Evolutionary conservation across 2,113 vertebrate genomes (phyloP).

Genomic region (Chloropsis cyanopogon): DNA sequence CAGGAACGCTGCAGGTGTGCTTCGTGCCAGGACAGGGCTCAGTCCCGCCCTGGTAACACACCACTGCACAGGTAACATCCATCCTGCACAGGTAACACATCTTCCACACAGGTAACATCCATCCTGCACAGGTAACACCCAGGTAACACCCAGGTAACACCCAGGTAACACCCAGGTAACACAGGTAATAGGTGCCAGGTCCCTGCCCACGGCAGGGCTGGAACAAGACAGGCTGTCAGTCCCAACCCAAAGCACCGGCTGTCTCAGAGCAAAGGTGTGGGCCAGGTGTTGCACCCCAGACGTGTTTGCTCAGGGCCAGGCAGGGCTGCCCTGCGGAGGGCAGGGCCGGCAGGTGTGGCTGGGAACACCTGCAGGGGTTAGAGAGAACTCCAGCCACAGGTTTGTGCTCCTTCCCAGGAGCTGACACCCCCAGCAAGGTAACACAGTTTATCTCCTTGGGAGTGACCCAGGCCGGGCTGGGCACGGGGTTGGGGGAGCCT

Average conservation of each 20-base stretch:
- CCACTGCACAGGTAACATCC: too few species aligned
- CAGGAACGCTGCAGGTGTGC: neutral
- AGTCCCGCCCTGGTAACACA: neutral
- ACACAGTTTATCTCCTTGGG: neutral
- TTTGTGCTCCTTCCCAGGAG: too few species aligned
- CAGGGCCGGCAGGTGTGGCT: neutral
- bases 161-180: too few species aligned
- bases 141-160: neutral
- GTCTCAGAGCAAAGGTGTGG: neutral
- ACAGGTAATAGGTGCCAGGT: neutral
- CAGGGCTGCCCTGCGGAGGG: neutral
- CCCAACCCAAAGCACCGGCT: too few species aligned
- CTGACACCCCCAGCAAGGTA: neutral
- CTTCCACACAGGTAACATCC: neutral
- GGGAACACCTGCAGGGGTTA: fast-evolving
- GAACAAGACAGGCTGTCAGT: neutral
- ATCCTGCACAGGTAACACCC: neutral
- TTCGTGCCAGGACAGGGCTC: neutral
- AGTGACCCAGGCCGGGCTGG: neutral
- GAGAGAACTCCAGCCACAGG: too few species aligned
- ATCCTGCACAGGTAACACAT: neutral
- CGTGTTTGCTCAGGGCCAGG: too few species aligned
- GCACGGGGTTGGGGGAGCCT: neutral
- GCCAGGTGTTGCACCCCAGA: too few species aligned
- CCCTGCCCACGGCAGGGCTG: neutral